Evolutionary conservation across 1,140 invertebrate genomes (phyloP), one percentile per base, ranked within the genome.

Genomic region (Caenorhabditis latens): DNA sequence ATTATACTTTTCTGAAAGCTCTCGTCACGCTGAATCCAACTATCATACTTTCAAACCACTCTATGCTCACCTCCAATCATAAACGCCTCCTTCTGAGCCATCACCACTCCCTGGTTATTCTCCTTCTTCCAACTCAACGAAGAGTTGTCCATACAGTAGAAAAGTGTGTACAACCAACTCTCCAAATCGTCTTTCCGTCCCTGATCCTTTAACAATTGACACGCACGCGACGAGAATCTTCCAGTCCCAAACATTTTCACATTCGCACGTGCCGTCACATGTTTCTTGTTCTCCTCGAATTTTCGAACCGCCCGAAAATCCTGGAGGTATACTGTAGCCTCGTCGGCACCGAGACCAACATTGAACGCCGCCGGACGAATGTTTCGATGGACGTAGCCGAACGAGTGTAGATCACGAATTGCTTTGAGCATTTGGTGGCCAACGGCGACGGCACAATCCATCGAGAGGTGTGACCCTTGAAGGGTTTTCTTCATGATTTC

Each of bases 101-200:
- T 4, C n/a, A 79, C 71, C 43, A 79, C 71, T 3, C 3, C 8
- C 14, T 8, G 13, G 24, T 50, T 79, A 16, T 50, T 79, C 71
- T 79, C 71, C 71, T 42, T 48, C 46, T 79, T 79, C 71, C 71
- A 79, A 53, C 46, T 24, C 71, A 79, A 79, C 0, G 71, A 79
- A 11, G n/a, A 46, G 24, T 21, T 48, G 14, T 79, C 71, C 16
- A 79, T 50, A 19, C 53, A 19, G 24, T 79, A 79, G 46, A 79
- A 79, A 4, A 79, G 5, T 13, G 71, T 79, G 71, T 53, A 79
- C n/a, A 79, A n/a, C 71, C 71, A 79, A 42, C 71, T n/a, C 46
- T 79, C 71, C 71, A 79, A 50, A 42, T 79, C 71, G 53, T 79
- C 71, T n/a, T 50, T 79, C n/a, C 71, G 6, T 24, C 43, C n/a